Evolutionary conservation across 2,888 invertebrate genomes (phyloP).

Genomic region (Drosophila nigritarsus): DNA sequence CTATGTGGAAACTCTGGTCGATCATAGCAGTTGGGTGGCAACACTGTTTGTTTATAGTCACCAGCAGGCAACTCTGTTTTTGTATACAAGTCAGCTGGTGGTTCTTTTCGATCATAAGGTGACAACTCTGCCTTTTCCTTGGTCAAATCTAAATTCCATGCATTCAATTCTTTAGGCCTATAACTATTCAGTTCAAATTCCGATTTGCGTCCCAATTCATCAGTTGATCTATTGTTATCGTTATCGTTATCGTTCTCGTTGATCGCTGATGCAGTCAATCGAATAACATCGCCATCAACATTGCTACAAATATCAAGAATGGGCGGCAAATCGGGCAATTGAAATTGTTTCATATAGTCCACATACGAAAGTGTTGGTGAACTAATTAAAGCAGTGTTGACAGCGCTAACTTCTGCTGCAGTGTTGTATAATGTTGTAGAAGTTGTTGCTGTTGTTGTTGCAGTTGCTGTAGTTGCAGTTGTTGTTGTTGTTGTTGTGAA

Average conservation of each 20-base stretch:
- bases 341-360: slow-evolving; percentile 77
- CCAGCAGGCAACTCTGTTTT: neutral
- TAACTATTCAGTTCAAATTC: neutral
- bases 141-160: neutral
- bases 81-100: neutral
- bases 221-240: neutral
- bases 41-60: neutral
- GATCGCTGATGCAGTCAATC: neutral
- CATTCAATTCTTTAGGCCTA: neutral
- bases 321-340: slow-evolving; percentile 63
- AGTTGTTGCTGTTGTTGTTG: slow-evolving; percentile 62
- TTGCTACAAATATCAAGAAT: slow-evolving; percentile 43
- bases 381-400: neutral
- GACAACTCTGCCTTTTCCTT: neutral
- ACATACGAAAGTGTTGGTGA: slow-evolving; percentile 53
- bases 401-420: neutral
- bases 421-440: slow-evolving; percentile 1
- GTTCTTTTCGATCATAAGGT: neutral
- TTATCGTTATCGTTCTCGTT: neutral
- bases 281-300: neutral
- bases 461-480: slow-evolving; percentile 49
- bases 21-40: neutral
- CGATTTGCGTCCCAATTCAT: neutral
- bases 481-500: slow-evolving; percentile 70
- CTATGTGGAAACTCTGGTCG: neutral